Base-by-base conservation (phyloP, 2,113 vertebrate genomes). In the Cricetomys ansorgei region DNA sequence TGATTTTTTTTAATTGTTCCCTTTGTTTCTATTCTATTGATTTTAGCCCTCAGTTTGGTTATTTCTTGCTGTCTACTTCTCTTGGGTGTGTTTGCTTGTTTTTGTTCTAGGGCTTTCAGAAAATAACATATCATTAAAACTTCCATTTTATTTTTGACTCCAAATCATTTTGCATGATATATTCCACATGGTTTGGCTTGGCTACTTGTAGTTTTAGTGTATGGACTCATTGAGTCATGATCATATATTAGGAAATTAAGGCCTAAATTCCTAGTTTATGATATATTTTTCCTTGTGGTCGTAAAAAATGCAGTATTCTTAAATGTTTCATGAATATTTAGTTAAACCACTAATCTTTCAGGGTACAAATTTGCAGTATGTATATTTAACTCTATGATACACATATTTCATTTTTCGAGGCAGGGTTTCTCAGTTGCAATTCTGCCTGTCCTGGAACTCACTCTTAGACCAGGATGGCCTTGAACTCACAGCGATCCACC, bases 291-390 rank as follows among this genome's bases (percentile, higher is more conserved):
- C 75, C 75, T 31, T 70, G 65, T 11, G 83, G 53, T 1, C 4
- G 3, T 83, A 40, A 59, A 59, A 40, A 23, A 81, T 59, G 59
- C 37, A 59, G 79, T 59, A 84, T 62, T 62, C 64, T 69, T 45
- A 76, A 92, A 50, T 77, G 34, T 87, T 94, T 91, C 48, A 50
- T 77, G 15, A 94, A 16, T 5, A 81, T 70, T 87, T 87, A 45
- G 45, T 90, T 75, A 76, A 94, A 50, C 55, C 45, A 17, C 83
- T 55, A 72, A 48, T 48, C 70, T 16, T 77, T 4, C 40, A 88
- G 31, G 37, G 10, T 2, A 91, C 12, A 88, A 83, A 83, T 17
- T 15, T 92, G 2, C 88, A 85, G 64, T n/a, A n/a, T n/a, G n/a
- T n/a, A n/a, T n/a, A n/a, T n/a, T n/a, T n/a, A n/a, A n/a, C n/a